Base-by-base conservation (phyloP, 2,888 invertebrate genomes). In the Drosophila austrosaltans region DNA sequence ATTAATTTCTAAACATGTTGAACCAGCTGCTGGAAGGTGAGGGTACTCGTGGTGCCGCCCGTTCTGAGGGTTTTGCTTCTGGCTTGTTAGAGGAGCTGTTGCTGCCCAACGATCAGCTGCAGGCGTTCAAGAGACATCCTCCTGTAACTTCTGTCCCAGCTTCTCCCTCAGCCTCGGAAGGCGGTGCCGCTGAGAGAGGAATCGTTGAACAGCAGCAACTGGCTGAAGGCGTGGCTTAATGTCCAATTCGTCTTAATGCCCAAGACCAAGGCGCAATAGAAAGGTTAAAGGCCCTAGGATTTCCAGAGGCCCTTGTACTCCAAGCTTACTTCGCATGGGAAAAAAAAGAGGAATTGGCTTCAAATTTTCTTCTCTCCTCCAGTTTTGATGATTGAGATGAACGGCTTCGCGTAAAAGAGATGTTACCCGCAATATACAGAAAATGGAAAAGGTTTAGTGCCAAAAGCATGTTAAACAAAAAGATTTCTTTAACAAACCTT, bases 251-350 rank as follows among this genome's bases (percentile, higher is more conserved):
- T 90, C 95, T 99, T 62, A 97, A 98, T 66, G 95, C 97, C 62
- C 97, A 97, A 92, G 99, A 99, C 92, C 97, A 97, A 93, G 98
- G 98, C 92, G 99, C 99, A 58, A 98, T 99, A 92, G 98, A 99
- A 92, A 95, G 99, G 94, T 95, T 89, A 79, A 99, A 98, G 94
- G 97, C 97, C 2, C 94, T 99, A 87, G 99, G 99, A 60, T 99
- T 99, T 92, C 97, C 99, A 2, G 99, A 99, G 93, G 96, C 97
- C 91, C 94, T 99, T 93, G 98, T 98, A 64, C 95, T 99, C 82
- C 98, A 99, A 94, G 99, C 99, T 62, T 99, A 99, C 92, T 99
- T 99, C 93, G 99, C 99, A 60, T 99, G 99, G 94, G 99, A 99
- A 93, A 99, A 99, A 92, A 98, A 99, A 93, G 99, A 99, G 93